A percentile compares a stretch with the other conserved stretches of the same genome.
Conservation (phyloP, 2,797 vertebrate genomes). For the Kryptolebias ocellatus region DNA sequence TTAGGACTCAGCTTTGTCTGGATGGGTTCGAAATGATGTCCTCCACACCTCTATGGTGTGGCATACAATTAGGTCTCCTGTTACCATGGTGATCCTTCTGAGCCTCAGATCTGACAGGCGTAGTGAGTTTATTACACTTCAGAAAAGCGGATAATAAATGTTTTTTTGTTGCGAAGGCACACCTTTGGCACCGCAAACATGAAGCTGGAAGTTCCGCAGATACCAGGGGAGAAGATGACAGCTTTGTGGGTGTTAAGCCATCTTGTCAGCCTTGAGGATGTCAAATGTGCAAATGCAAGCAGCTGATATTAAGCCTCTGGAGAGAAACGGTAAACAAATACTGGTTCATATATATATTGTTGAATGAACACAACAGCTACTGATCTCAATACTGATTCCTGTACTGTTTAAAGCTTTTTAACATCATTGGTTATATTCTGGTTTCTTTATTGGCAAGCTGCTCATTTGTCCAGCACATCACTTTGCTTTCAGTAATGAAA, state of each 20-base stretch:
- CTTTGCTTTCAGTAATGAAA: too few species aligned
- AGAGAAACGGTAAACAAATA: not conserved
- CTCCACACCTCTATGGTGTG: constrained; percentile 8
- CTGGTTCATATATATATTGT: not conserved
- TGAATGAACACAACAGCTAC: not conserved
- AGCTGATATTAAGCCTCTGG: not conserved
- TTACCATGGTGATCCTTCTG: constrained; percentile 47
- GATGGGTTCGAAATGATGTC: not conserved
- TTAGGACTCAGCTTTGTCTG: not conserved
- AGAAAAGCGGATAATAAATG: constrained; percentile 15
- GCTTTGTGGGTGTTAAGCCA: not conserved
- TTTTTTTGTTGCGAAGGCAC: constrained; percentile 9
- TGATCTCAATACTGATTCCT: too few species aligned
- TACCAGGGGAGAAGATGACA: not conserved
- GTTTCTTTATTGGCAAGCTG: too few species aligned
- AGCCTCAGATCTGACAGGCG: constrained; percentile 21
- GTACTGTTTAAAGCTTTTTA: too few species aligned
- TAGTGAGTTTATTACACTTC: constrained; percentile 13
- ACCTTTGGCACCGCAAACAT: constrained; percentile 4
- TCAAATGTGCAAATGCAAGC: constrained; percentile 2
- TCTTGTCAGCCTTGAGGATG: not conserved
- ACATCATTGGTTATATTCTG: too few species aligned
- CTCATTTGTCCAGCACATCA: too few species aligned
- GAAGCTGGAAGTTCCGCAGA: not conserved
- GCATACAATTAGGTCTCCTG: constrained; percentile 19